Percentiles rank a stretch among this genome's conserved stretches.
phyloP scores from a whole-genome alignment of 2,888 invertebrate genomes.

The Nasonia oneida region DNA sequence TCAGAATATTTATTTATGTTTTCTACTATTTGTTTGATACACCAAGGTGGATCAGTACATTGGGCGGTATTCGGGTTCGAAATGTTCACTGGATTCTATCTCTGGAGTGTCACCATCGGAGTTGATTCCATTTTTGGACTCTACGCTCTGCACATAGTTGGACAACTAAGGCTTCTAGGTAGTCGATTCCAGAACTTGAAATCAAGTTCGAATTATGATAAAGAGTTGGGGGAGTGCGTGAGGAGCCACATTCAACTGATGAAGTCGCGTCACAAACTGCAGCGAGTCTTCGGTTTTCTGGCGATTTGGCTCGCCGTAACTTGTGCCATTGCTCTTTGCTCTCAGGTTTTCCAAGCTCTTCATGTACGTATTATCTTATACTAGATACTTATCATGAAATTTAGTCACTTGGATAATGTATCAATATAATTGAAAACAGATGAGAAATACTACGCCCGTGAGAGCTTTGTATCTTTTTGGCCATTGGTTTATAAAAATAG shows the following conservation, averaged over 20 bases:
- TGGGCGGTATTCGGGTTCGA: constrained; percentile 24
- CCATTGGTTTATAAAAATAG: constrained; percentile 59
- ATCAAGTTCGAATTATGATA: constrained; percentile 44
- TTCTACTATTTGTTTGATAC: not conserved
- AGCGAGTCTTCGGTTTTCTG: constrained; percentile 67
- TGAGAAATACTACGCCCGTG: not conserved
- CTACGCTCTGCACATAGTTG: constrained; percentile 67
- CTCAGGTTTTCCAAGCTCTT: constrained; percentile 67
- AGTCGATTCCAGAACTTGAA: constrained; percentile 58
- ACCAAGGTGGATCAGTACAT: constrained; percentile 24
- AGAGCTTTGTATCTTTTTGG: constrained; percentile 22
- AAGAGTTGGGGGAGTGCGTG: constrained; percentile 61
- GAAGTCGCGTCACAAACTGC: constrained; percentile 62
- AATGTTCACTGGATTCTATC: not conserved
- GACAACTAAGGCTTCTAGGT: constrained; percentile 64
- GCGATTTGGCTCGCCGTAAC: constrained; percentile 66
- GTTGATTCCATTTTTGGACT: constrained; percentile 68
- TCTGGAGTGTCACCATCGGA: constrained; percentile 53
- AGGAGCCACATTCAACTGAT: constrained; percentile 62
- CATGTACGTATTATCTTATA: constrained; percentile 14
- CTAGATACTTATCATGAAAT: not conserved
- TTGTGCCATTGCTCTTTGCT: constrained; percentile 68
- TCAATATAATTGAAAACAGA: not conserved
- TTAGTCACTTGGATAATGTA: not conserved
- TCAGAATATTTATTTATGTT: not conserved